Percentiles rank a stretch among this genome's conserved stretches.
phyloP scores from a whole-genome alignment of 2,888 invertebrate genomes.

The Aromia moschata region DNA sequence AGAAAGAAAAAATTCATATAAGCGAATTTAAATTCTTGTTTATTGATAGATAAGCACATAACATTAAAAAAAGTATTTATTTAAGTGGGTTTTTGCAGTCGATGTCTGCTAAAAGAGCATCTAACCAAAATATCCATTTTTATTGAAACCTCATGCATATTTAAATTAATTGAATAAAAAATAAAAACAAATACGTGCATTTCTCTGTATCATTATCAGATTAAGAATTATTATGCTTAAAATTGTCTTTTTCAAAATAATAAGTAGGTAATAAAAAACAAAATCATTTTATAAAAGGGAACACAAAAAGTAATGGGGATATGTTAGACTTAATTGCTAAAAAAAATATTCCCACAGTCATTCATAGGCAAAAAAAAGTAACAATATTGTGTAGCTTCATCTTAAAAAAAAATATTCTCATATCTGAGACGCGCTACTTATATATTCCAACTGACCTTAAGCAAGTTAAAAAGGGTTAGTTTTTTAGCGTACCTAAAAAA shows the following conservation, averaged over 20 bases:
- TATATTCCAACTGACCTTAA: constrained; percentile 43
- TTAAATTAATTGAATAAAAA: no score
- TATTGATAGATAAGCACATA: constrained; percentile 8
- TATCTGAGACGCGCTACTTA: constrained; percentile 43
- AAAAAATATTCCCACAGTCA: constrained; percentile 37
- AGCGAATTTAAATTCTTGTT: constrained; percentile 12
- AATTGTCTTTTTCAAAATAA: no score
- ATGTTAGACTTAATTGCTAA: not conserved
- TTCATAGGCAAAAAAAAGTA: constrained; percentile 35
- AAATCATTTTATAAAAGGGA: no score
- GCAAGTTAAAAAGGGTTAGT: constrained; percentile 40
- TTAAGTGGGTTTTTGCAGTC: constrained; percentile 12
- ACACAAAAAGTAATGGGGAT: no score
- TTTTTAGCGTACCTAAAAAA: constrained; percentile 38
- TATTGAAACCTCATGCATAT: no score
- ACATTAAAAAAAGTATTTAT: constrained; percentile 1
- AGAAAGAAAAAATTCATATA: constrained; percentile 2
- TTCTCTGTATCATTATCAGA: no score
- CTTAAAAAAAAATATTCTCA: constrained; percentile 46
- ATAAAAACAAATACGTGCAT: no score
- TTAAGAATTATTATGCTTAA: no score
- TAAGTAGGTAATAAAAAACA: no score
- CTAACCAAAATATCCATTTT: no score
- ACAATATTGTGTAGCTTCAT: constrained; percentile 29
- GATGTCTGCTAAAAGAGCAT: no score